Percentiles rank a stretch among this genome's conserved stretches.
These are phyloP conservation scores for Echiichthys vipera DNA, from an alignment of 2,797 vertebrate genomes.

Conservation along the genomic window DNA sequence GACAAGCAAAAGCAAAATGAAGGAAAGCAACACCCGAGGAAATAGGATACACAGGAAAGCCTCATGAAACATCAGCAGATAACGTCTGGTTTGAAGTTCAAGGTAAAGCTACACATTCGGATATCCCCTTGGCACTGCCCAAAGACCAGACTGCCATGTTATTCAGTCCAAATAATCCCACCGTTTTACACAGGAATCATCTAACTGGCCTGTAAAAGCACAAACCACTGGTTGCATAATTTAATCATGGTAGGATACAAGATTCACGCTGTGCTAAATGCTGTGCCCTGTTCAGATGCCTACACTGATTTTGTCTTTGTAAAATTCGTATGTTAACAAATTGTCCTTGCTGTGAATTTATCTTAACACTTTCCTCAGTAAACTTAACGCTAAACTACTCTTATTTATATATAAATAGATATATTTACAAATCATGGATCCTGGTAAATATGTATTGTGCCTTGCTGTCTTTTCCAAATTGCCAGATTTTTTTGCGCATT, in stretches of 20 bases:
- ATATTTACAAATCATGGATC: constrained; percentile 1
- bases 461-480: not conserved
- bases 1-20: not conserved
- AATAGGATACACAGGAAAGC: not conserved
- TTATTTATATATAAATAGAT: not conserved
- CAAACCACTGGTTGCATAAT: constrained; percentile 30
- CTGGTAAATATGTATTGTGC: not conserved
- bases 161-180: constrained; percentile 32
- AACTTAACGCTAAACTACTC: not conserved
- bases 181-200: constrained; percentile 34
- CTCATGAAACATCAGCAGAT: not conserved
- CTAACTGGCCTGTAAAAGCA: constrained; percentile 31
- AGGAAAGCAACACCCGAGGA: not conserved
- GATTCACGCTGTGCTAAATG: constrained; percentile 15
- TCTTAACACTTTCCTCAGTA: not conserved
- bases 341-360: constrained; percentile 3
- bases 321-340: constrained; percentile 14
- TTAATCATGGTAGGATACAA: constrained; percentile 18
- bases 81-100: constrained; percentile 64
- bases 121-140: constrained; percentile 41
- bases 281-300: not conserved
- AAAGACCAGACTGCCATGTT: constrained; percentile 21
- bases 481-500: constrained; percentile 1
- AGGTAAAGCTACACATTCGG: constrained; percentile 60
- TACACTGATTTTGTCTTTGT: not conserved